Evolutionary conservation across 2,888 invertebrate genomes (phyloP).

Genomic region (Camponotus fellah): DNA sequence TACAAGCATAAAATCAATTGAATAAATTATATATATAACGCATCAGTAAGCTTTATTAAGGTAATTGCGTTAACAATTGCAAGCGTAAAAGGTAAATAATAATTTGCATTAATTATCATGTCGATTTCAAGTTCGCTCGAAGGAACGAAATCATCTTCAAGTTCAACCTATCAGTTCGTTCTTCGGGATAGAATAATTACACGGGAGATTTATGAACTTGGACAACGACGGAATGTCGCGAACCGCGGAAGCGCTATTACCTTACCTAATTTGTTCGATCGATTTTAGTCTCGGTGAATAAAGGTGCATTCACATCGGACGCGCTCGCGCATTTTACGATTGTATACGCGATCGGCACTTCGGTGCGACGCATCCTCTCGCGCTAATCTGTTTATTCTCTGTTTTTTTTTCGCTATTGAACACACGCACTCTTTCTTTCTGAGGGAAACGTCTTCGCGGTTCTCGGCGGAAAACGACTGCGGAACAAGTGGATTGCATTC

Average conservation of each 20-base stretch:
- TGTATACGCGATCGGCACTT: constrained; percentile 20
- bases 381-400: constrained; percentile 60
- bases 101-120: background rate
- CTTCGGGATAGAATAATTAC: background rate
- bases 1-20: background rate
- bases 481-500: constrained; percentile 13
- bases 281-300: constrained; percentile 71
- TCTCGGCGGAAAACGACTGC: constrained; percentile 38
- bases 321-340: constrained; percentile 42
- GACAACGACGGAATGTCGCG: constrained; percentile 45
- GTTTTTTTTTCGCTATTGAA: constrained; percentile 73
- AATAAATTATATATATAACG: background rate
- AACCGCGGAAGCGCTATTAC: constrained; percentile 75
- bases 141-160: background rate
- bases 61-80: background rate
- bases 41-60: background rate
- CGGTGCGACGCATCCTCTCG: constrained; percentile 28
- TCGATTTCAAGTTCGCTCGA: background rate
- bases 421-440: constrained; percentile 76
- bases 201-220: constrained; percentile 11
- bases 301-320: constrained; percentile 68
- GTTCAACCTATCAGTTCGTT: background rate
- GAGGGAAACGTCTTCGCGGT: constrained; percentile 63
- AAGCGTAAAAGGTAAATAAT: background rate
- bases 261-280: constrained; percentile 75